Base-by-base conservation (phyloP, 2,797 vertebrate species). In the Anomalospiza imberbis region DNA sequence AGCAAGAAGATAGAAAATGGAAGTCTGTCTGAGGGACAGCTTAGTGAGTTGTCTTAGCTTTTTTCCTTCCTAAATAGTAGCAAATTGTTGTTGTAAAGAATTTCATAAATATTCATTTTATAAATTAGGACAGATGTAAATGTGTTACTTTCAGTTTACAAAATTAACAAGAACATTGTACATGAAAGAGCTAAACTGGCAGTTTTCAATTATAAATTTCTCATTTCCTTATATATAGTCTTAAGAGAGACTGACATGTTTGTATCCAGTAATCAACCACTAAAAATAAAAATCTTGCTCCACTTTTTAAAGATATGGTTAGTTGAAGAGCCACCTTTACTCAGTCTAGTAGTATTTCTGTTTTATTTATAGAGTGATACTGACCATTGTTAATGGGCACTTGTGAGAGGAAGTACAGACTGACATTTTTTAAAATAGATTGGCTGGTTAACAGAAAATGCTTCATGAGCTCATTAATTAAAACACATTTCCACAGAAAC, bases 301-400 rank as follows among this genome's bases (percentile, higher is more conserved):
- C 5, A 8, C 31, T n/a, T 71, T 31, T 47, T n/a, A 66, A 48
- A 74, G 44, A 7, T 70, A 34, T 0, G 0, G 6, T 28, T 63
- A 42, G 38, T 38, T 91, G 16, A 92, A 47, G 47, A 81, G 31
- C 19, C 0, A 1, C 10, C 17, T 24, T 85, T 87, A 32, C 18
- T 75, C 10, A 58, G 6, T 66, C 3, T 48, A 48, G 31, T 34
- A 65, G 61, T 89, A 22, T 60, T 81, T 83, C 7, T 78, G 3
- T 24, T 66, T 82, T 84, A 45, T 88, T 88, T 80, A 36, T 57
- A 58, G 45, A 22, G 9, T 38, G 34, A 40, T 5, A 4, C 50
- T 80, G 29, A 19, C 61, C 61, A 76, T 42, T 19, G 20, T 65
- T 84, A 77, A 71, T 85, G 9, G 16, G 10, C 12, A 55, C 18